A percentile compares a stretch with the other conserved stretches of the same genome.
These are phyloP conservation scores for Meiosimyza platycephala DNA, from an alignment of 2,888 invertebrate genomes.

Conservation along the genomic window DNA sequence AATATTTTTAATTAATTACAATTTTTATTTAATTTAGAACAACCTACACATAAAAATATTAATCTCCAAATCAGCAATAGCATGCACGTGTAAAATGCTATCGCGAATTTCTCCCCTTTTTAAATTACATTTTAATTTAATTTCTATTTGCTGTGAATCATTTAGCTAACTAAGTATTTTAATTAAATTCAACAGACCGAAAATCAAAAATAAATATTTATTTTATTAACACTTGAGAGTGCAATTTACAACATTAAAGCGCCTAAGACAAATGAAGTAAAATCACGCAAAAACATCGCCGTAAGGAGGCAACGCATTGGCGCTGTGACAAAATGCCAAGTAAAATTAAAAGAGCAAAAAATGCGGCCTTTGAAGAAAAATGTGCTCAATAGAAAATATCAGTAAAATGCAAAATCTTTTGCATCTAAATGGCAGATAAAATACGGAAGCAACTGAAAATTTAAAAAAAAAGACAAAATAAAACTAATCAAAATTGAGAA, in stretches of 20 bases:
- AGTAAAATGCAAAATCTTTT: background rate
- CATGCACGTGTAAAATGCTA: background rate
- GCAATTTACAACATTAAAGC: background rate
- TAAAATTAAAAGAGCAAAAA: background rate
- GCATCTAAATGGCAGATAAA: background rate
- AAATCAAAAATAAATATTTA: constrained; percentile 51
- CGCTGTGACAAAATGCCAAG: constrained; percentile 14
- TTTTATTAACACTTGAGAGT: background rate
- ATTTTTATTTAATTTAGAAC: background rate
- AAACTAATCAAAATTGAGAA: too few relatives aligned
- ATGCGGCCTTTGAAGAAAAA: background rate
- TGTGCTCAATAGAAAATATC: background rate
- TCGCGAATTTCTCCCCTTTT: constrained; percentile 15
- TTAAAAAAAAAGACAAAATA: too few relatives aligned
- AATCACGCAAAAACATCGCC: background rate
- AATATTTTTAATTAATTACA: too few relatives aligned
- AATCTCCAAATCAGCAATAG: background rate
- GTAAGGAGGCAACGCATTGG: background rate
- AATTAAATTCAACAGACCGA: constrained; percentile 64
- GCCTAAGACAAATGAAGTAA: background rate
- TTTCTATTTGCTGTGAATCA: constrained; percentile 52
- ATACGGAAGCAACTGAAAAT: too few relatives aligned
- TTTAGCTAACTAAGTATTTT: constrained; percentile 59
- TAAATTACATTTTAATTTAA: constrained; percentile 50
- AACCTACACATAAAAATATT: constrained; percentile 5